phyloP scores from a whole-genome alignment of 2,797 vertebrate genomes.

The Helarctos malayanus region DNA sequence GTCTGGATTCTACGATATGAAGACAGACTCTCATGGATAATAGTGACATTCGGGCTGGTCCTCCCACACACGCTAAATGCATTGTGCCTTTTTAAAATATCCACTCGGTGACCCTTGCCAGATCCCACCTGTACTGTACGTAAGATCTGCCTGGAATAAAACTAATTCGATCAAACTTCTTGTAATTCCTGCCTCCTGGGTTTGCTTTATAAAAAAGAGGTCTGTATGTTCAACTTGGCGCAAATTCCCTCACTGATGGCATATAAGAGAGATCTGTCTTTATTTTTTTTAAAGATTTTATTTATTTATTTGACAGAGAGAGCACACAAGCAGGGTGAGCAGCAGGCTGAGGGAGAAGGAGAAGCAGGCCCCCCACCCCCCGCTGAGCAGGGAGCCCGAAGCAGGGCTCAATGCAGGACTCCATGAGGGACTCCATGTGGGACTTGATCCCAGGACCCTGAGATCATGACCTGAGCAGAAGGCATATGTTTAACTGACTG shows the following conservation, averaged over 20 bases:
- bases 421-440: no score
- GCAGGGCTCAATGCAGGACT: background rate
- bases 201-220: slow-evolving; percentile 39
- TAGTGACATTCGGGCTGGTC: background rate
- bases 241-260: slow-evolving; percentile 29
- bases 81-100: slow-evolving; percentile 25
- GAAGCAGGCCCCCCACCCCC: background rate
- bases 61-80: background rate
- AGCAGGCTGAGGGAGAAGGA: background rate
- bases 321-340: background rate
- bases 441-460: background rate
- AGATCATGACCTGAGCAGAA: background rate
- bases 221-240: slow-evolving; percentile 33
- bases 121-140: background rate
- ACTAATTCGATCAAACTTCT: background rate
- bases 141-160: slow-evolving; percentile 32
- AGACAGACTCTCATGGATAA: background rate
- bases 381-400: no score
- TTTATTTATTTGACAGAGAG: background rate
- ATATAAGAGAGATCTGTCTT: slow-evolving; percentile 11
- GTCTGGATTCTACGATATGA: background rate
- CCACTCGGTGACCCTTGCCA: background rate
- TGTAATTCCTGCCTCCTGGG: slow-evolving; percentile 8
- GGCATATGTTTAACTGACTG: background rate
- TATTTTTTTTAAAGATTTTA: background rate